phyloP scores from a whole-genome alignment of 2,797 vertebrate genomes.

The Hozukius guyotensis region DNA sequence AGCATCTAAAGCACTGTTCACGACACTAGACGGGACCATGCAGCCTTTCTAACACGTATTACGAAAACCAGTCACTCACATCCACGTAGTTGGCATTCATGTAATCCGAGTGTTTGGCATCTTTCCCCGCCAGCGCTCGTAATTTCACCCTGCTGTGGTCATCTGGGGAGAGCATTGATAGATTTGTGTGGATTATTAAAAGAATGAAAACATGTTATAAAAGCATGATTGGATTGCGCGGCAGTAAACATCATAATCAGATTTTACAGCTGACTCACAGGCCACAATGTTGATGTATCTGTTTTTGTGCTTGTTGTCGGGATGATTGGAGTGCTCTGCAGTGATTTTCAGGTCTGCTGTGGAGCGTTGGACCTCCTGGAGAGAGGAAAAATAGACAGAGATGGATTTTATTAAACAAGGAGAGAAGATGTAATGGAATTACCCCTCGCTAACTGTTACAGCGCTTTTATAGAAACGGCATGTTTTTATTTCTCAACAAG shows the following conservation, averaged over 20 bases:
- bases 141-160: slow-evolving; percentile 99
- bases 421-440: slow-evolving; percentile 19
- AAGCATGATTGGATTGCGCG: slow-evolving; percentile 46
- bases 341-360: slow-evolving; percentile 97
- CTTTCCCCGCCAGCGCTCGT: slow-evolving; percentile 94
- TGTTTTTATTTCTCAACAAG: slow-evolving; percentile 8
- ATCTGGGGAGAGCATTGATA: slow-evolving; percentile 79
- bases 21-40: background rate
- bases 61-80: slow-evolving; percentile 83
- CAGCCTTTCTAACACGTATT: background rate
- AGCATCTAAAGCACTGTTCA: background rate
- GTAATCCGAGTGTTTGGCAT: slow-evolving; percentile 98
- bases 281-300: slow-evolving; percentile 99
- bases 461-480: slow-evolving; percentile 7
- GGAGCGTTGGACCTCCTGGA: slow-evolving; percentile 95
- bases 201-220: slow-evolving; percentile 44
- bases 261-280: slow-evolving; percentile 88
- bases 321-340: slow-evolving; percentile 97
- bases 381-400: slow-evolving; percentile 38
- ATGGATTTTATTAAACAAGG: slow-evolving; percentile 43
- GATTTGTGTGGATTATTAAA: slow-evolving; percentile 48
- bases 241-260: slow-evolving; percentile 36
- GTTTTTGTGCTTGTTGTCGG: slow-evolving; percentile 99
- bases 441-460: background rate
- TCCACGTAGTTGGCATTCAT: slow-evolving; percentile 99